phyloP scores from a whole-genome alignment of 2,113 vertebrate genomes.

The Pelecanus crispus region DNA sequence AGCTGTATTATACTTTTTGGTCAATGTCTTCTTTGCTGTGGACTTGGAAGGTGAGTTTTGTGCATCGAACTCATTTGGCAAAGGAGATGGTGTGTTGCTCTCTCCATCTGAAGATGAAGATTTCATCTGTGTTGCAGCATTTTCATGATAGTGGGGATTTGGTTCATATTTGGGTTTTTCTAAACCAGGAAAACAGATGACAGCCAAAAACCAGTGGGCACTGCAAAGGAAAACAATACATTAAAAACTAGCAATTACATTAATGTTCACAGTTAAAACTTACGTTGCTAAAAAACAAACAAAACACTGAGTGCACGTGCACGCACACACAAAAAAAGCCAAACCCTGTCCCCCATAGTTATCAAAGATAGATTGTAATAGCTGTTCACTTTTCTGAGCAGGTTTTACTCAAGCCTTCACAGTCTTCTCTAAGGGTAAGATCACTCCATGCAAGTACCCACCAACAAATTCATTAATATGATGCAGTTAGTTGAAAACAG shows the following conservation, averaged over 20 bases:
- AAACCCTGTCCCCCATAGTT: background rate
- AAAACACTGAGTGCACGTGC: background rate
- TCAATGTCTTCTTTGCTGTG: constrained; percentile 69
- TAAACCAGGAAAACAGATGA: constrained; percentile 96
- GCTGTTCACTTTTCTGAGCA: background rate
- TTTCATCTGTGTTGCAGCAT: constrained; percentile 52
- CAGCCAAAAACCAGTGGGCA: constrained; percentile 97
- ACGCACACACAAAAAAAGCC: background rate
- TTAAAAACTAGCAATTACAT: background rate
- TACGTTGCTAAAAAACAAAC: background rate
- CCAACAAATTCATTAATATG: background rate
- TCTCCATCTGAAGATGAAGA: constrained; percentile 69
- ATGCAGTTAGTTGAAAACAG: background rate
- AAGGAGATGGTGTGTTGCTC: constrained; percentile 66
- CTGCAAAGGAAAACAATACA: constrained; percentile 69
- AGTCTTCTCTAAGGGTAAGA: background rate
- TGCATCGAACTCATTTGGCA: constrained; percentile 70
- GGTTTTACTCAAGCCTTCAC: background rate
- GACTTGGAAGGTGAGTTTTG: constrained; percentile 69
- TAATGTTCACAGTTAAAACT: background rate
- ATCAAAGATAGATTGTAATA: background rate
- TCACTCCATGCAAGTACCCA: background rate
- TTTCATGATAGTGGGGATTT: constrained; percentile 81
- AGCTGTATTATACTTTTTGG: constrained; percentile 68
- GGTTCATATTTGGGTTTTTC: constrained; percentile 79